Base-by-base conservation (phyloP, 1,140 invertebrate species). In the Acromyrmex charruanus region DNA sequence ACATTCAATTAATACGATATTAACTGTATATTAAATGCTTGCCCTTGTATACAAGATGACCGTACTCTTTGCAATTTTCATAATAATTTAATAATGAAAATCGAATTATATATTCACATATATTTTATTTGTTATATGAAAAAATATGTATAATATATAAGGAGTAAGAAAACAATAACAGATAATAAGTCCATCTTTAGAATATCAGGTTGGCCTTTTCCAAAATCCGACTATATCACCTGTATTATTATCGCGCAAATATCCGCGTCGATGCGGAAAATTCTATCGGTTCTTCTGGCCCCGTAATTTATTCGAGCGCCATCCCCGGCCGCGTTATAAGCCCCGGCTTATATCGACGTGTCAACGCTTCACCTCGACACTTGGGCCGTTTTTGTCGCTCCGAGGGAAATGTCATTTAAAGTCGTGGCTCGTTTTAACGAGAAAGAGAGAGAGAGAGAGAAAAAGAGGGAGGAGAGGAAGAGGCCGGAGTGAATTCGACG, bases 331-430 rank as follows among this genome's bases (percentile, higher is more conserved):
- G 80, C 80, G 80, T 74, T 74, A 75, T 84, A 84, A 84, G 80
- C 80, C 80, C 80, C 55, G 75, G 74, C 74, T 79, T 77, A 79
- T 65, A 63, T 74, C 66, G 72, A 59, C 86, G 80, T 80, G 81
- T 75, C 87, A 74, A 79, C 68, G 88, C 87, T 85, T 86, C 66
- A 80, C 82, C 58, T 69, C 74, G 71, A 84, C 86, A 85, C 86
- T 84, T 77, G 84, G 66, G 31, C 61, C 81, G 82, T 88, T 85
- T 88, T 87, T 75, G 88, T 88, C 63, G 87, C 87, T 90, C 35
- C 71, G 58, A 65, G 77, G 82, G 88, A 86, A 82, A 84, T 77
- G 87, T 86, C 86, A 80, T 89, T 89, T 89, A 88, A 89, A 88
- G 88, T 88, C 77, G 87, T 68, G 86, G 69, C 61, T 31, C 63